Conservation (phyloP, 1,140 invertebrate species). For the Whitmania pigra region DNA sequence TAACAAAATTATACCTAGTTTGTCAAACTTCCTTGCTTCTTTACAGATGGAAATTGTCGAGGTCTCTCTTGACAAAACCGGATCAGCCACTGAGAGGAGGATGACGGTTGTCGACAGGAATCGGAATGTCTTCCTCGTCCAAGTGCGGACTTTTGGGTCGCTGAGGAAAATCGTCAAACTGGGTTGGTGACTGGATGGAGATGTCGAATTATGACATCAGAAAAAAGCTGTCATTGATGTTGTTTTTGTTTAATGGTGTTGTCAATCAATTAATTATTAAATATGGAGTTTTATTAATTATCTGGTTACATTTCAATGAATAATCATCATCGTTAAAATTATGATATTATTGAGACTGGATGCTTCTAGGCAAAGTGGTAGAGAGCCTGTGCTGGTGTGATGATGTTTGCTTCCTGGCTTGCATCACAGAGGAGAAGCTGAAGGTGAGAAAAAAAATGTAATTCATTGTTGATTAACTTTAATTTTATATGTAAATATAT, state of each 20-base stretch:
- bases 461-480: no score
- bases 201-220: no score
- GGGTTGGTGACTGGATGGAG: slow-evolving; percentile 45
- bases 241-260: no score
- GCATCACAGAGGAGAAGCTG: slow-evolving; percentile 47
- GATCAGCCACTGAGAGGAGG: slow-evolving; percentile 54
- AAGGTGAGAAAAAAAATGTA: no score
- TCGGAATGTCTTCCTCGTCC: slow-evolving; percentile 61
- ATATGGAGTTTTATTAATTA: no score
- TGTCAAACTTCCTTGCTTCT: slow-evolving; percentile 27
- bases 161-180: slow-evolving; percentile 55
- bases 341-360: no score
- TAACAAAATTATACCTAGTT: no score
- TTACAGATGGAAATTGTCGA: slow-evolving; percentile 57
- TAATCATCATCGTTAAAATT: no score
- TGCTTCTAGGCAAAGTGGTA: slow-evolving; percentile 55
- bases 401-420: slow-evolving; percentile 64
- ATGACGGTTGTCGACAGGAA: slow-evolving; percentile 69
- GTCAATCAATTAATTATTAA: no score
- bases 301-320: no score
- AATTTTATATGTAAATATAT: no score
- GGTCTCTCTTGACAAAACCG: slow-evolving; percentile 65
- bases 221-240: no score
- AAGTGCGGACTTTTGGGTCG: slow-evolving; percentile 53
- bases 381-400: slow-evolving; percentile 68